These are phyloP conservation scores for Carlito syrichta DNA, from an alignment of 2,113 vertebrate species.

Conservation along the genomic window DNA sequence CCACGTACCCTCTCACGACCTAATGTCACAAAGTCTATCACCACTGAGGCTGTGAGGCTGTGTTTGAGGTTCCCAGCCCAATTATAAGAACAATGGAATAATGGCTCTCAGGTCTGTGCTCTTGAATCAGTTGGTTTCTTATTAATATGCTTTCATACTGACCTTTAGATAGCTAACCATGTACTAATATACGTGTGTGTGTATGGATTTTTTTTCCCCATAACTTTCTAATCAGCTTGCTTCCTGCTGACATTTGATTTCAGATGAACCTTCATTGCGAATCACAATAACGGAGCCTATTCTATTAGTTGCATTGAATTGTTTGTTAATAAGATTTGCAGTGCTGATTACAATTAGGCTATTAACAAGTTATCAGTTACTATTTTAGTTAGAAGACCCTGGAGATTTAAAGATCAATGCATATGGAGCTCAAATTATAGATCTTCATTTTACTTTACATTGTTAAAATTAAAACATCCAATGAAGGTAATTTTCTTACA, in stretches of 20 bases:
- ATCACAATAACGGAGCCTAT: neutral
- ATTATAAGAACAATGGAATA: neutral
- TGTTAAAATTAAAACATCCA: neutral
- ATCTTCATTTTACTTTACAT: neutral
- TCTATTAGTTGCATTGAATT: neutral
- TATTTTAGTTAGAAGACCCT: neutral
- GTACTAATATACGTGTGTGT: neutral
- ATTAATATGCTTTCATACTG: conserved; percentile 1
- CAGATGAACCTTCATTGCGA: neutral
- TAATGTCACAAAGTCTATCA: fast-evolving
- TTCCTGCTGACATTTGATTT: neutral
- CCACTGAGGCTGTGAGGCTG: neutral
- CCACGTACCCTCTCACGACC: neutral
- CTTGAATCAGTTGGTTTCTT: neutral
- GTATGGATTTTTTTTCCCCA: neutral
- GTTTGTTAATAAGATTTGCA: conserved; percentile 9
- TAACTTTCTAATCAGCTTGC: conserved; percentile 62
- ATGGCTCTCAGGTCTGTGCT: neutral
- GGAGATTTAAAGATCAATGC: neutral
- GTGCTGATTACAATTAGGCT: neutral
- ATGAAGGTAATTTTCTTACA: neutral
- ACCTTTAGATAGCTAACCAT: neutral
- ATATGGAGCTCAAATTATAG: neutral
- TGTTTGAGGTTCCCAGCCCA: neutral
- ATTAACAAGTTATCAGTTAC: conserved; percentile 24